Percentiles rank a stretch among this genome's conserved stretches.
Conservation (phyloP, 2,888 invertebrate genomes). For the Athalia circularis region DNA sequence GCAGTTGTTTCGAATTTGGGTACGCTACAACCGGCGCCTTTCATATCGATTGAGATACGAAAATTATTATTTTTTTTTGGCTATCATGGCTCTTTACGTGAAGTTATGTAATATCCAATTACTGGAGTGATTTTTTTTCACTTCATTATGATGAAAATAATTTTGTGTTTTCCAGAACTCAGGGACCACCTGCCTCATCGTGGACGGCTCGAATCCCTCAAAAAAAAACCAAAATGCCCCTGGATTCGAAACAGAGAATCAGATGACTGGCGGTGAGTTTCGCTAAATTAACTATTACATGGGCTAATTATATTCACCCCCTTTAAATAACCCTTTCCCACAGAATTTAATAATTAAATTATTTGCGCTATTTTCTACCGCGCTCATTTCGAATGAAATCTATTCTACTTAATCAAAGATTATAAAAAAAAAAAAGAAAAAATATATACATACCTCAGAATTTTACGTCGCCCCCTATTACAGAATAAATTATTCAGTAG, state of each 20-base stretch:
- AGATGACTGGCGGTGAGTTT: slow-evolving; percentile 34
- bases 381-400: no score
- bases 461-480: no score
- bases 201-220: slow-evolving; percentile 26
- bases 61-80: neutral
- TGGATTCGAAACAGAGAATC: slow-evolving; percentile 7
- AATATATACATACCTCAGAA: no score
- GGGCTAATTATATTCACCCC: neutral
- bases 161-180: neutral
- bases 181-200: slow-evolving; percentile 42
- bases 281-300: neutral
- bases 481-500: no score
- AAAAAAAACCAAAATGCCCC: slow-evolving; percentile 1
- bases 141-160: neutral
- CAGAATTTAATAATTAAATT: neutral
- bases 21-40: neutral
- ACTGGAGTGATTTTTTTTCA: slow-evolving; percentile 1
- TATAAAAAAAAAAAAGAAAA: no score
- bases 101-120: neutral
- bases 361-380: no score
- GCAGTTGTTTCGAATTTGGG: no score
- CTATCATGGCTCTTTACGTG: neutral
- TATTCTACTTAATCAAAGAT: no score
- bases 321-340: neutral
- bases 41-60: neutral